Evolutionary conservation across 2,113 vertebrate genomes (phyloP), one percentile per base, ranked within the genome.

Genomic region (Zingel zingel): DNA sequence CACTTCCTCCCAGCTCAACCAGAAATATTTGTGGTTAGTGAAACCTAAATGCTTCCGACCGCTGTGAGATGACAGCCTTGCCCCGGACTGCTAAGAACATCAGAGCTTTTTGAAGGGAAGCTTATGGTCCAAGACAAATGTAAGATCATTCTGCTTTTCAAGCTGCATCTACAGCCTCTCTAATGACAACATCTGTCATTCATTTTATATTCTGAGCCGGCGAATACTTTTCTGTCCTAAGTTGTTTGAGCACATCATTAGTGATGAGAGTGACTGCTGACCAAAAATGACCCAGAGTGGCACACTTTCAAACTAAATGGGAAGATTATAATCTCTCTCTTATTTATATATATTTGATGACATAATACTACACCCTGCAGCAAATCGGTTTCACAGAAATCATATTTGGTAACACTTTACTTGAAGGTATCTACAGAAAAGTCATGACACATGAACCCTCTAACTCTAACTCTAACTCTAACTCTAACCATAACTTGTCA

Each of bases 1-100:
- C 67, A 87, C 83, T 91, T 92, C 91, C 93, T 92, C 51, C 8
- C 25, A 90, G 83, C 81, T 64, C 39, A 19, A 83, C 83, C 84
- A 85, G 87, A 91, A 89, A 89, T 91, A 89, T 90, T 91, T 92
- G 89, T 90, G 89, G 91, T 85, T 81, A 87, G 78, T 88, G 81
- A 86, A 82, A 86, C 77, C 72, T 78, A 73, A 78, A 87, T 18
- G 81, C 50, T 82, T 82, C 65, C 61, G 81, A 73, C 84, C 21
- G 53, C 84, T 80, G 83, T 62, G 64, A 82, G 79, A 86, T 73
- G 74, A 84, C 19, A 48, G 74, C 81, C 76, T 71, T 79, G 58
- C 62, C 64, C 63, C 5, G 3, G 43, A 50, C 81, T 59, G 56
- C 72, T 79, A 58, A 82, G 74, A 85, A 76, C 79, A 70, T 86